Conservation (phyloP, 2,113 vertebrate species). For the Saimiri boliviensis region DNA sequence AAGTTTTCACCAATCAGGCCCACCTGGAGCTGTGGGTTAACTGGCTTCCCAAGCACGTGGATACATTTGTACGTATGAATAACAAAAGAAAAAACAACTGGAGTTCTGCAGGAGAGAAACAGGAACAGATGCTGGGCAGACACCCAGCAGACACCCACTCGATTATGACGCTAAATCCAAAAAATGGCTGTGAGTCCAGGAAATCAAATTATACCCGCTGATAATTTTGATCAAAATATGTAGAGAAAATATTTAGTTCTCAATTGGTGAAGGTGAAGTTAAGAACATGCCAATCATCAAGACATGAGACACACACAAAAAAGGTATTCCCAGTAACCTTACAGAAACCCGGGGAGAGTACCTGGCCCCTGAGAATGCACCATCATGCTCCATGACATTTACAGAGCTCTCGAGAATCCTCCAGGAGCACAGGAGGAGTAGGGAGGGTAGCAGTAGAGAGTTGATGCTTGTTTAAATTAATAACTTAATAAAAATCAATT, state of each 20-base stretch:
- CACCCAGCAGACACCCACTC: neutral
- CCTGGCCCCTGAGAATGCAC: neutral
- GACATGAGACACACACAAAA: neutral
- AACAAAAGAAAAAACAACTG: neutral
- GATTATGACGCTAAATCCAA: neutral
- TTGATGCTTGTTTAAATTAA: neutral
- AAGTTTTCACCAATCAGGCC: neutral
- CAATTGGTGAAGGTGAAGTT: neutral
- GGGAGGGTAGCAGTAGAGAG: neutral
- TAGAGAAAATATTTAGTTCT: conserved; percentile 10
- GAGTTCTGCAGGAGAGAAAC: neutral
- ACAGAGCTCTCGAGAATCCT: neutral
- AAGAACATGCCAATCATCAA: neutral
- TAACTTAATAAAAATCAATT: neutral
- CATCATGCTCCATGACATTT: accelerated
- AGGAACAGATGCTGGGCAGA: neutral
- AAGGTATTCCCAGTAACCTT: neutral
- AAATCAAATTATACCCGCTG: neutral
- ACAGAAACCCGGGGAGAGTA: neutral
- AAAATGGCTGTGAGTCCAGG: neutral
- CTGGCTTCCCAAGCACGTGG: neutral
- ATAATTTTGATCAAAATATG: neutral
- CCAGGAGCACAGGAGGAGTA: neutral
- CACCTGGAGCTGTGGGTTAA: neutral
- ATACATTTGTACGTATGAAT: neutral